Conservation (phyloP, 2,797 vertebrate species). For the Garrulus glandarius region DNA sequence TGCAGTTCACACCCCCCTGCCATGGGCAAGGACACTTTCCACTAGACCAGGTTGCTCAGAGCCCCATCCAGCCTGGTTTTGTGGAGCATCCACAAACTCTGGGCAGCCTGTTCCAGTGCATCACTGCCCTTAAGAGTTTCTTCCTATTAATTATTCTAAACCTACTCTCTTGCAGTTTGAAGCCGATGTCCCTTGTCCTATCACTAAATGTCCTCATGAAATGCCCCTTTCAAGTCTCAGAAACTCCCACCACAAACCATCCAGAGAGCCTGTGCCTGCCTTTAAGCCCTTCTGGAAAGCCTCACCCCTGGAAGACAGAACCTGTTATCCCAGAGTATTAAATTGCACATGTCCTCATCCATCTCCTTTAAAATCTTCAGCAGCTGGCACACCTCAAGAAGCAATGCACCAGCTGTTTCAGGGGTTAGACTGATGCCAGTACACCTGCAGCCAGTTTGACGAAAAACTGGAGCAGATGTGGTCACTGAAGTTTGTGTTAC, state of each 20-base stretch:
- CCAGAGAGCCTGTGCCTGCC: neutral
- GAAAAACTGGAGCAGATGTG: neutral
- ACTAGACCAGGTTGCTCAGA: neutral
- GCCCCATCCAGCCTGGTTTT: neutral
- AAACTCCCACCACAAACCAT: neutral
- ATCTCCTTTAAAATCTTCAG: neutral
- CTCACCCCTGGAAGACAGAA: neutral
- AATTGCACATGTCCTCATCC: neutral
- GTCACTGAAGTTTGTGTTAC: neutral
- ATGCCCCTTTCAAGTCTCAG: neutral
- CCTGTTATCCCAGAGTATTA: neutral
- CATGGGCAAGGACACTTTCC: neutral
- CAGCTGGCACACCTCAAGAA: neutral
- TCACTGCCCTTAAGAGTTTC: neutral
- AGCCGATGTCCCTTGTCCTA: neutral
- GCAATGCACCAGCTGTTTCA: neutral
- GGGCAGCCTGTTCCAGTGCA: neutral
- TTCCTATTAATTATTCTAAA: neutral
- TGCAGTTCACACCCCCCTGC: neutral
- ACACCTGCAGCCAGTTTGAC: neutral
- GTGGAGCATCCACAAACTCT: neutral
- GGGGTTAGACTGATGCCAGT: neutral
- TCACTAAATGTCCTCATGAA: rapidly evolving
- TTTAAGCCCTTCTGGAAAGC: neutral
- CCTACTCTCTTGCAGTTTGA: neutral